Base-by-base conservation (phyloP, 1,140 invertebrate genomes). In the Agraylea sexmaculata region DNA sequence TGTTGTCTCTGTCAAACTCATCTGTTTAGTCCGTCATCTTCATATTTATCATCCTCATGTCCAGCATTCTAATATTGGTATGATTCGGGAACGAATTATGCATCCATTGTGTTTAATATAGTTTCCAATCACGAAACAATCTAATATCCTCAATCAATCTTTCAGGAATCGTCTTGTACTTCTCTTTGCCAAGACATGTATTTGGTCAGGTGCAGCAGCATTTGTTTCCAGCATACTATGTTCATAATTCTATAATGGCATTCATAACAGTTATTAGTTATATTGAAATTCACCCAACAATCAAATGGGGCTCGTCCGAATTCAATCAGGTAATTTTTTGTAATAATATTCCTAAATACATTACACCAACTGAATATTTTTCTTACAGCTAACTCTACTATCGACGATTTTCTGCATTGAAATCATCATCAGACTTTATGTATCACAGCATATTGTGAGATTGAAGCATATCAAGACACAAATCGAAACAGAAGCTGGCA, bases 181-280 rank as follows among this genome's bases (percentile, higher is more conserved):
- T 88, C 60, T 72, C 77, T 2, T 63, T 89, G 32, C 81, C 83
- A 0, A 71, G 86, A 12, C 84, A 87, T 51, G 77, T 75, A 23
- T 89, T 89, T 58, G 83, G 83, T 0, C 74, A 78, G 47, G 82
- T 88, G 4, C 86, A 89, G 56, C 77, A 79, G 42, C 75, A 86
- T 11, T 59, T 89, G n/a, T 89, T 89, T 58, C 85, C 85, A 3
- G 77, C 79, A 50, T 89, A 87, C 57, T 88, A 87, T 60, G 71
- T 79, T 4, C 60, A 86, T 29, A 88, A 87, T 52, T 71, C 78
- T 1, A 55, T 75, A 40, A 62, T 87, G 11, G 85, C 81, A 53
- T 68, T 85, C 8, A 69, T 74, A 6, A 83, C 80, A 4, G 67
- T 87, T 6, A 60, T 83, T 2, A 73, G 78, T 11, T 85, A 64